A percentile compares a stretch with the other conserved stretches of the same genome.
Evolutionary conservation across 2,113 vertebrate genomes (phyloP).

Genomic region (Cranoglanis bouderius): DNA sequence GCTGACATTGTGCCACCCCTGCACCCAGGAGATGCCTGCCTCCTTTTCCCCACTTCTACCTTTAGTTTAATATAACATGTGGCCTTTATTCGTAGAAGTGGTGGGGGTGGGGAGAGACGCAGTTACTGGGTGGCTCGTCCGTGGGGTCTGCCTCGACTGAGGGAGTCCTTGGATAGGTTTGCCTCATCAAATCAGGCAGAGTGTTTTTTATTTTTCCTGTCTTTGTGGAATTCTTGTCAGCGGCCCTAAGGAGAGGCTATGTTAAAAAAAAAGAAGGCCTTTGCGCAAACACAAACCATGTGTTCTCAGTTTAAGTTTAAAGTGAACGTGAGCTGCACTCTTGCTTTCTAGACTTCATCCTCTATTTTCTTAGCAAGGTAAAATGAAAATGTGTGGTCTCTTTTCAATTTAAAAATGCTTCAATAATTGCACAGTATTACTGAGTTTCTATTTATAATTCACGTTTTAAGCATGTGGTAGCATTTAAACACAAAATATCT

Average conservation of each 20-base stretch:
- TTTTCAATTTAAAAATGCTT: slow-evolving; percentile 3
- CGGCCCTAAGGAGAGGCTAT: slow-evolving; percentile 54
- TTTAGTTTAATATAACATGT: slow-evolving; percentile 65
- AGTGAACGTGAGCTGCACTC: slow-evolving; percentile 34
- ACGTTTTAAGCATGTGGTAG: slow-evolving; percentile 38
- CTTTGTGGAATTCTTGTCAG: slow-evolving; percentile 58
- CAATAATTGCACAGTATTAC: slow-evolving; percentile 6
- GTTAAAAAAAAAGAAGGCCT: slow-evolving; percentile 35
- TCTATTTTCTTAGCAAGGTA: slow-evolving; percentile 45
- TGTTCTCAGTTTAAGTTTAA: slow-evolving; percentile 47
- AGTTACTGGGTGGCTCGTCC: slow-evolving; percentile 56
- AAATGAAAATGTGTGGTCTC: slow-evolving; percentile 39
- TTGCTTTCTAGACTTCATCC: slow-evolving; percentile 30
- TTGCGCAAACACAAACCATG: slow-evolving; percentile 56
- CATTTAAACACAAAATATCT: not conserved
- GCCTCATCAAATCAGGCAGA: slow-evolving; percentile 55
- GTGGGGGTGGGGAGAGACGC: slow-evolving; percentile 35
- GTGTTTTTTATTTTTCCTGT: slow-evolving; percentile 59
- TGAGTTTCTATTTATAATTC: not conserved
- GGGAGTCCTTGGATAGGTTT: slow-evolving; percentile 56
- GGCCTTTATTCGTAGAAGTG: slow-evolving; percentile 59
- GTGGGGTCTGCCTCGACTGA: slow-evolving; percentile 55
- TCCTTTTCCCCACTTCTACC: slow-evolving; percentile 52
- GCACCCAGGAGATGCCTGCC: slow-evolving; percentile 54
- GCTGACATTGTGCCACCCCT: slow-evolving; percentile 68